These are phyloP conservation scores for Nymphalis c-album DNA, from an alignment of 2,888 invertebrate genomes.

Conservation along the genomic window DNA sequence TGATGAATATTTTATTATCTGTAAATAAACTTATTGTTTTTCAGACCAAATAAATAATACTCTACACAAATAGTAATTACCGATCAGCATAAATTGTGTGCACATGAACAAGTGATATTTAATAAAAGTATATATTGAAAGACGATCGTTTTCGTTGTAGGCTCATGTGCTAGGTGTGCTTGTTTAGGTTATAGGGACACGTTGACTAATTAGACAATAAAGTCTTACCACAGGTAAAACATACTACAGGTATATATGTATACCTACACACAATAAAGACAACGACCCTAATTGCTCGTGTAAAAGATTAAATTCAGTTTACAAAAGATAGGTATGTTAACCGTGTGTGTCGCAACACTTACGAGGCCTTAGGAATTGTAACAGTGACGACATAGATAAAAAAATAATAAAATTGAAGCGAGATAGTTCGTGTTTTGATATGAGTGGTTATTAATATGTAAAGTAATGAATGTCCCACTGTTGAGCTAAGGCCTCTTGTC, in stretches of 20 bases:
- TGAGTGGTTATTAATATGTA: not conserved
- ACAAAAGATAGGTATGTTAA: constrained; percentile 25
- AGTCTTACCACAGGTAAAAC: not conserved
- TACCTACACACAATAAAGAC: not conserved
- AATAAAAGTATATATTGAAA: too few relatives aligned
- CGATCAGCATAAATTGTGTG: too few relatives aligned
- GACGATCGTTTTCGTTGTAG: too few relatives aligned
- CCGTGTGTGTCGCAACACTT: constrained; percentile 17
- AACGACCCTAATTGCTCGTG: constrained; percentile 20
- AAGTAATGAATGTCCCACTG: too few relatives aligned
- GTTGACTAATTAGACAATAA: not conserved
- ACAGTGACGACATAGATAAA: constrained; percentile 15
- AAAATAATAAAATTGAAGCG: not conserved
- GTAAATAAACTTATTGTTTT: too few relatives aligned
- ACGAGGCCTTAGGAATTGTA: constrained; percentile 9
- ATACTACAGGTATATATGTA: too few relatives aligned
- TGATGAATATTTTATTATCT: too few relatives aligned
- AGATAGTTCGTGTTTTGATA: not conserved
- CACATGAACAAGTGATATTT: too few relatives aligned
- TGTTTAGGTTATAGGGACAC: not conserved
- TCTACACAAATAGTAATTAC: too few relatives aligned
- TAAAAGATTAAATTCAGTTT: constrained; percentile 17
- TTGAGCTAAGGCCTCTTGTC: too few relatives aligned
- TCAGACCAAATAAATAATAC: too few relatives aligned
- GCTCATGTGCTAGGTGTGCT: too few relatives aligned